These are phyloP conservation scores for Apamea anceps DNA, from an alignment of 2,888 invertebrate species.

Conservation along the genomic window DNA sequence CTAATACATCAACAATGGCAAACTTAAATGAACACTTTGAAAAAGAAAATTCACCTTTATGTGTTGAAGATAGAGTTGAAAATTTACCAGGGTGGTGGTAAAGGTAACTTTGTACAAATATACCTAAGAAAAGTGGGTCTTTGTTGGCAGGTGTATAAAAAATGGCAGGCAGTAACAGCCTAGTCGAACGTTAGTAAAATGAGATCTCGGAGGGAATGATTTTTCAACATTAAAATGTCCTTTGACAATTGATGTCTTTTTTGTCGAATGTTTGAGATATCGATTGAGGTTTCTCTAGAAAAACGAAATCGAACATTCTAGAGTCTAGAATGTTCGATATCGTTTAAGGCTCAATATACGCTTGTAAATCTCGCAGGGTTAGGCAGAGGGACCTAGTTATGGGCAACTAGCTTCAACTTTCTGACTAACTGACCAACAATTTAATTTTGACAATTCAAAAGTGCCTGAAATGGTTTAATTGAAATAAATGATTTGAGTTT, in stretches of 20 bases:
- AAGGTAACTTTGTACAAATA: conserved; percentile 61
- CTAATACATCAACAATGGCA: conserved; percentile 65
- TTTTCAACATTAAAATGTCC: conserved; percentile 66
- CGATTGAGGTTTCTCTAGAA: conserved; percentile 14
- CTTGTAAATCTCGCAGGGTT: background rate
- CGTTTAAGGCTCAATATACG: background rate
- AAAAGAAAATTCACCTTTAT: conserved; percentile 28
- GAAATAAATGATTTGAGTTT: too few species aligned
- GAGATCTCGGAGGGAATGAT: conserved; percentile 64
- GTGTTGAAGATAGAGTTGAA: conserved; percentile 22
- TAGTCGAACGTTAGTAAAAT: conserved; percentile 69
- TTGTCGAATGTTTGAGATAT: conserved; percentile 2
- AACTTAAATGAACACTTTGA: conserved; percentile 39
- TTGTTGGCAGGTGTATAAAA: conserved; percentile 82
- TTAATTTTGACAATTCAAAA: too few species aligned
- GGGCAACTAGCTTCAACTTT: too few species aligned
- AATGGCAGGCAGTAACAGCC: conserved; percentile 74
- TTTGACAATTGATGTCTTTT: conserved; percentile 45
- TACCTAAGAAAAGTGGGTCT: conserved; percentile 74
- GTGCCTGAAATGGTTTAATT: too few species aligned
- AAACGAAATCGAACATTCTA: too few species aligned
- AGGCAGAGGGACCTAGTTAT: background rate
- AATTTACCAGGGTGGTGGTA: background rate
- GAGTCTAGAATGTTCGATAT: background rate
- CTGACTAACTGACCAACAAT: too few species aligned